Evolutionary conservation across 2,888 invertebrate species (phyloP).

Genomic region (Chrysolina americana): DNA sequence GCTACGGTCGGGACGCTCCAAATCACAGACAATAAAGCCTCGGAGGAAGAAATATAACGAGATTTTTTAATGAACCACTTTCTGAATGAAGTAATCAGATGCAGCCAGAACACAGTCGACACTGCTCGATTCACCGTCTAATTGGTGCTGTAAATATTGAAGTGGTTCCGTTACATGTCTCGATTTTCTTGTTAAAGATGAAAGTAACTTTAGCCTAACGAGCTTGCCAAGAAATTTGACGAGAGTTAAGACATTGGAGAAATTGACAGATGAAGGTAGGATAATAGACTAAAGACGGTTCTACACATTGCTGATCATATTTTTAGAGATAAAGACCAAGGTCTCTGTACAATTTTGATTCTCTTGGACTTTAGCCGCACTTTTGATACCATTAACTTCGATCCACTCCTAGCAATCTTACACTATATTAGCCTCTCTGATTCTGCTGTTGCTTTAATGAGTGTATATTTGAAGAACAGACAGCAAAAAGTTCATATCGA

Average conservation of each 20-base stretch:
- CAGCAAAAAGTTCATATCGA: no score
- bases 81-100: conserved; percentile 18
- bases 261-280: no score
- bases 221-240: background rate
- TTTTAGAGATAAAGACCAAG: no score
- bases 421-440: no score
- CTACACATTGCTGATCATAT: no score
- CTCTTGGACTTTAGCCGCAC: no score
- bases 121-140: conserved; percentile 2
- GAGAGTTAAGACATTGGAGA: background rate
- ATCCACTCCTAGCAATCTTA: no score
- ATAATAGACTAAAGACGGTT: no score
- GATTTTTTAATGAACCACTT: conserved; percentile 19
- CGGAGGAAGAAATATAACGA: conserved; percentile 1
- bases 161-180: background rate
- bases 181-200: background rate
- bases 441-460: no score
- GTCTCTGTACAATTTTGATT: no score
- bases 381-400: no score
- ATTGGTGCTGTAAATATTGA: background rate
- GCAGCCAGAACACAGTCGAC: conserved; percentile 7
- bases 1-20: background rate
- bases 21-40: conserved; percentile 8
- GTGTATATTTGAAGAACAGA: no score
- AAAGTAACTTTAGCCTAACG: background rate